These are phyloP conservation scores for Montipora efflorescens DNA, from an alignment of 64 coral and sea anemone genomes.

Conservation along the genomic window DNA sequence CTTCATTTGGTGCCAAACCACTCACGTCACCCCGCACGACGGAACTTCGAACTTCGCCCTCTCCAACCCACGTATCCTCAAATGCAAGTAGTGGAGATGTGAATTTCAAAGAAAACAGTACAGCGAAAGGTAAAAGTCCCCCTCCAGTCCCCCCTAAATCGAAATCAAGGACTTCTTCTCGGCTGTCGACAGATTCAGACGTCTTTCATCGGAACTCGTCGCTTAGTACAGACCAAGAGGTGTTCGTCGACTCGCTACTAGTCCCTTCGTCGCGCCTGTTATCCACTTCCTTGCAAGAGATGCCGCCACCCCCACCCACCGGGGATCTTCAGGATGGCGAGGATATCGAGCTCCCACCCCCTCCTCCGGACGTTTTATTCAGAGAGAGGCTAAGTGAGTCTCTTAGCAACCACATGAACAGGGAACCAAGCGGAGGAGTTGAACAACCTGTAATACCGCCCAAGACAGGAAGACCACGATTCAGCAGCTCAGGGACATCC, in stretches of 20 bases:
- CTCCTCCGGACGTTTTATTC: constrained; percentile 82
- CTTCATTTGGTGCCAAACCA: constrained; percentile 2
- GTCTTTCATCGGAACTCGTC: constrained; percentile 17
- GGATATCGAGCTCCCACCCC: constrained; percentile 86
- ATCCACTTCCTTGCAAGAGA: constrained; percentile 34
- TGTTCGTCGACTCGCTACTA: constrained; percentile 1
- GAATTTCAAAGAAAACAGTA: neutral
- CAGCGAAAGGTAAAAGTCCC: neutral
- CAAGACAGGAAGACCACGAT: constrained; percentile 44
- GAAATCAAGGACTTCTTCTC: constrained; percentile 3
- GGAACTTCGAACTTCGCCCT: too few species aligned
- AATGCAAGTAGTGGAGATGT: neutral
- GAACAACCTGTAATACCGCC: constrained; percentile 27
- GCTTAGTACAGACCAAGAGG: constrained; percentile 25
- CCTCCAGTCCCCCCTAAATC: constrained; percentile 53
- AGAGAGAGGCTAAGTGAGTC: constrained; percentile 53
- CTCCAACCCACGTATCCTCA: neutral
- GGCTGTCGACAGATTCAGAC: constrained; percentile 15
- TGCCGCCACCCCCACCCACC: constrained; percentile 59
- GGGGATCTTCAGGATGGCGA: constrained; percentile 49
- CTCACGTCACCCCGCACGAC: neutral
- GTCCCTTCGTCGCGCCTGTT: neutral
- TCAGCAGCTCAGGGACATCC: constrained; percentile 16
- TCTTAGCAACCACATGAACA: constrained; percentile 37
- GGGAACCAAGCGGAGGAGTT: constrained; percentile 15